Evolutionary conservation across 2,113 vertebrate species (phyloP).

Genomic region (Entosphenus tridentatus): DNA sequence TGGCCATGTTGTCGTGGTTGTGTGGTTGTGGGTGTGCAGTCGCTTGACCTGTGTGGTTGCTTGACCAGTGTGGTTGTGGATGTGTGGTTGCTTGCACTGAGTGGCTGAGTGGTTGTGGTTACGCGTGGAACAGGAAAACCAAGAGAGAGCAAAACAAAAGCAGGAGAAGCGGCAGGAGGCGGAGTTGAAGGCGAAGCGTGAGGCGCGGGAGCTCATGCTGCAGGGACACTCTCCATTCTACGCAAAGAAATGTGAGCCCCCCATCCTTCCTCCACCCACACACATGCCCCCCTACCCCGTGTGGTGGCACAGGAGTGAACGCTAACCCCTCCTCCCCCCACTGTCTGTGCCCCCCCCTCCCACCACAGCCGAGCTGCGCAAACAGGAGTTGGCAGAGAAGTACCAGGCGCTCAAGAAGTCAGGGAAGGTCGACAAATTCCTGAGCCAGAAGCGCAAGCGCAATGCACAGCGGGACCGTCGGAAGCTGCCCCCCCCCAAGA

Average conservation of each 20-base stretch:
- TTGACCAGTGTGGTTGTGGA: background rate
- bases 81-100: background rate
- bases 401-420: constrained; percentile 54
- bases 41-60: background rate
- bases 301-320: background rate
- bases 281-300: background rate
- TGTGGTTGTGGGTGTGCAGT: background rate
- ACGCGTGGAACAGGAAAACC: constrained; percentile 35
- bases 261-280: background rate
- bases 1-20: background rate
- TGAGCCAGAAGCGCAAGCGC: constrained; percentile 68
- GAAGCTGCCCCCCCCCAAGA: constrained; percentile 33
- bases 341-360: background rate
- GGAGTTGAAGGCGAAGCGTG: constrained; percentile 22
- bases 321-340: background rate
- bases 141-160: constrained; percentile 32
- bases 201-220: constrained; percentile 36
- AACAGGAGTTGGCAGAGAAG: constrained; percentile 53
- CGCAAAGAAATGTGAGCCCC: constrained; percentile 53
- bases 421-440: constrained; percentile 65
- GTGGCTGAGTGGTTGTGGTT: background rate
- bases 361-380: constrained; percentile 41
- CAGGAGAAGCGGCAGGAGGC: constrained; percentile 30
- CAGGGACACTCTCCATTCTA: constrained; percentile 55
- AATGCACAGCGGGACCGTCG: constrained; percentile 62